Base-by-base conservation (phyloP, 1,140 invertebrate genomes). In the Sinella curviseta region DNA sequence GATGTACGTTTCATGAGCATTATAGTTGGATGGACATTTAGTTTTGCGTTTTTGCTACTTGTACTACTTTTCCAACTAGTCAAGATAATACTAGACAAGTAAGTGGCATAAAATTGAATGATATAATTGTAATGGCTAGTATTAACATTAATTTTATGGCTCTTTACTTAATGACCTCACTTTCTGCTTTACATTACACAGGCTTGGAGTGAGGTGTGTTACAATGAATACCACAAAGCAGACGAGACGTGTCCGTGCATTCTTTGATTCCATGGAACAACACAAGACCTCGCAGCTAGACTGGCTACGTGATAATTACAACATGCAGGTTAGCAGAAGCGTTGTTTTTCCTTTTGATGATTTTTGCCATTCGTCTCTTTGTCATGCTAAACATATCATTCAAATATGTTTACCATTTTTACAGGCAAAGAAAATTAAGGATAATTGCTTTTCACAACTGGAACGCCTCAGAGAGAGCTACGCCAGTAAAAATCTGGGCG, bases 401-500 rank as follows among this genome's bases (percentile, higher is more conserved):
- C 14, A n/a, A n/a, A n/a, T 65, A 65, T 60, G 14, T 26, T 60
- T 16, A 17, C 17, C 39, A 4, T 48, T 26, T 60, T 77, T 78
- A 20, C 86, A 95, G 92, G 93, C 95, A 65, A 91, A 93, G 85
- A 91, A 93, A 82, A 96, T 97, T 80, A 93, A 94, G 84, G 95
- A 97, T 83, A 97, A 97, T 84, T 97, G 95, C 85, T 91, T 92
- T 17, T 93, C 94, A 85, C 95, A 97, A 89, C 92, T 97, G 86
- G 96, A 97, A 85, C 95, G 93, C 91, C 95, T 97, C 78, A 91
- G 95, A 84, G 94, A 93, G 84, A 97, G 94, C 85, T 98, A 98
- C 86, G 92, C 93, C 81, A 92, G 93, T 30, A 93, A 92, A 84
- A 94, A 97, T 86, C 89, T 97, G 24, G 90, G 92, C 79, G 95